Conservation (phyloP, 2,113 vertebrate genomes). For the Equus quagga region DNA sequence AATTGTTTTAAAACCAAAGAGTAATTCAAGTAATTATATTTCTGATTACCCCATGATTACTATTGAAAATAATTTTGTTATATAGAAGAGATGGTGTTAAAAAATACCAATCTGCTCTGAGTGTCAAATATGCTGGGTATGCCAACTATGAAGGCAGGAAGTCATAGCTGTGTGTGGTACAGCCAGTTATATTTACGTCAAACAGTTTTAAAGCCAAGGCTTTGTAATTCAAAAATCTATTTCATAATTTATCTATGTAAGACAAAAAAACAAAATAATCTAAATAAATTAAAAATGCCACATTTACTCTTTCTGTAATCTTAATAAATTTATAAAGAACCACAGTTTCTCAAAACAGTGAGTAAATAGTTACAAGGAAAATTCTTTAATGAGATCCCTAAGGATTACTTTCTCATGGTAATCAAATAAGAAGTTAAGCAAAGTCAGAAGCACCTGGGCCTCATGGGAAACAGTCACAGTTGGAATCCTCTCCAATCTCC, state of each 20-base stretch:
- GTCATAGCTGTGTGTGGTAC: background rate
- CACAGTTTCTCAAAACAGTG: background rate
- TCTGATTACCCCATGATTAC: background rate
- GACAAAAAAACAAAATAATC: conserved; percentile 2
- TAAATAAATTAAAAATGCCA: conserved; percentile 15
- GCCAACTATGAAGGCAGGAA: background rate
- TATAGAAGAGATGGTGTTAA: background rate
- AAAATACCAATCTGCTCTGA: background rate
- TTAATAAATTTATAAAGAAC: conserved; percentile 11
- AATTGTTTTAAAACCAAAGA: conserved; percentile 18
- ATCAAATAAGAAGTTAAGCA: background rate
- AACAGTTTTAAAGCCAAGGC: background rate
- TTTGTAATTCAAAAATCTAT: background rate
- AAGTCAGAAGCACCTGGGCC: background rate
- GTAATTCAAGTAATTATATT: background rate
- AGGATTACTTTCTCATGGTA: background rate
- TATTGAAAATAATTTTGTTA: conserved; percentile 23
- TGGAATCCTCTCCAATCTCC: background rate
- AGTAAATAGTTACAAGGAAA: background rate
- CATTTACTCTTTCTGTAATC: background rate
- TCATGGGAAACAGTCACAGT: background rate
- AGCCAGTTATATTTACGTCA: background rate
- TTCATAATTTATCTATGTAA: background rate
- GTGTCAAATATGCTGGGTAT: background rate
- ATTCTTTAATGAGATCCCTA: background rate